Evolutionary conservation across 64 coral and sea anemone genomes (phyloP), one percentile per base, ranked within the genome.

Genomic region (Platygyra sinensis): DNA sequence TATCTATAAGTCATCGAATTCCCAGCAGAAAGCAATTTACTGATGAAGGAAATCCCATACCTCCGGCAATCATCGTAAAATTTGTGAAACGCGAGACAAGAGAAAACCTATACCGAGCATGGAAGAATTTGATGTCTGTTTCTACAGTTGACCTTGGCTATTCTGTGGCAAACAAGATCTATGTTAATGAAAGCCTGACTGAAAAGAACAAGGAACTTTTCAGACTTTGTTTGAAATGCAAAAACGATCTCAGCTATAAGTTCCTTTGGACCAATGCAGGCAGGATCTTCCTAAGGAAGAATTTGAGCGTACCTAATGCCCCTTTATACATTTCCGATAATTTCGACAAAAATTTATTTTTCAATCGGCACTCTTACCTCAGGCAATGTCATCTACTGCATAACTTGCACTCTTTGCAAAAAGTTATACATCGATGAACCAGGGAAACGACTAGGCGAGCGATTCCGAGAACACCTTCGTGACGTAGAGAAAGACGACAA

Each of bases 241-340:
- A 87, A 73, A 93, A 80, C 67, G 83, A 52, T 51, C 67, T 33
- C 79, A 76, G 52, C 29, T 88, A 80, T 19, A 93, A 88, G 62
- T 93, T 88, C 85, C 60, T 94, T 14, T 94, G 92, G 86, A 94
- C 92, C 62, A 83, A 30, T 67, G 79, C 51, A 65, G 86, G 86
- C 16, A 88, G 50, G 72, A 89, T 89, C 77, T 94, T 78, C 62
- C 28, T 89, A n/a, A 88, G 86, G 72, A 89, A 63, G 77, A 77
- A 82, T 84, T 50, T 69, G 61, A 60, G 63, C 72, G n/a, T n/a
- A n/a, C n/a, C n/a, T n/a, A n/a, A n/a, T n/a, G n/a, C n/a, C n/a
- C n/a, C n/a, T n/a, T n/a, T n/a, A n/a, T n/a, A n/a, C n/a, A n/a
- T n/a, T n/a, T n/a, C n/a, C n/a, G n/a, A n/a, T n/a, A n/a, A n/a